Evolutionary conservation across 1,140 invertebrate genomes (phyloP), one percentile per base, ranked within the genome.

Genomic region (Oryzaephilus surinamensis): DNA sequence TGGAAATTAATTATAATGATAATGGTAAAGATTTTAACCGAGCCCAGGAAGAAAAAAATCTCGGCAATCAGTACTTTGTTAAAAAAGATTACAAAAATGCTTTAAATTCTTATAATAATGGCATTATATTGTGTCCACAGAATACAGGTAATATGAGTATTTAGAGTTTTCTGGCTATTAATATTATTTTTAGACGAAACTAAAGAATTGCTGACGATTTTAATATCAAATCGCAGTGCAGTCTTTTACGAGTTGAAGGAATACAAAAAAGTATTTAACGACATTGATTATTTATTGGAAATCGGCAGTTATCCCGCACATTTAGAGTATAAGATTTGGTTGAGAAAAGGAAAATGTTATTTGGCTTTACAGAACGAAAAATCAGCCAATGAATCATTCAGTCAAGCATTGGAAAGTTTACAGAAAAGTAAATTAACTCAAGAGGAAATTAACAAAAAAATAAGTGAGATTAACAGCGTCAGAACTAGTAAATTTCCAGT

Each of bases 141-240:
- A 71, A 72, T 57, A 69, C 76, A 61, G 70, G 79, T 84, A 58
- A 53, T 33, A 38, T 17, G 8, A 11, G 43, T 50, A 41, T 24
- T 24, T 24, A 24, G 10, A 4, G 23, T 24, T 24, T 6, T n/a
- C 11, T 24, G 1, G 4, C 11, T 3, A 42, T 32, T 41, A 17
- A 5, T 29, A 6, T 32, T 33, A 31, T 39, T 50, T 53, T 48
- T 26, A 49, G 55, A 52, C 45, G 21, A 62, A 56, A 41, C 50
- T 67, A 69, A 60, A 38, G 66, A 68, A 54, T 77, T 88, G 29
- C 52, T 88, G 1, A 70, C 84, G 0, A 73, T 92, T 24, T 69
- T 84, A 2, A 71, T 84, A 43, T 88, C 84, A 3, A 96, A 95
- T 62, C 73, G 91, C 32, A 94, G 90, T 7, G 90, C 90, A 1